Percentiles rank a stretch among this genome's conserved stretches.
phyloP scores from a whole-genome alignment of 2,888 invertebrate species.

The Conus canariensis region DNA sequence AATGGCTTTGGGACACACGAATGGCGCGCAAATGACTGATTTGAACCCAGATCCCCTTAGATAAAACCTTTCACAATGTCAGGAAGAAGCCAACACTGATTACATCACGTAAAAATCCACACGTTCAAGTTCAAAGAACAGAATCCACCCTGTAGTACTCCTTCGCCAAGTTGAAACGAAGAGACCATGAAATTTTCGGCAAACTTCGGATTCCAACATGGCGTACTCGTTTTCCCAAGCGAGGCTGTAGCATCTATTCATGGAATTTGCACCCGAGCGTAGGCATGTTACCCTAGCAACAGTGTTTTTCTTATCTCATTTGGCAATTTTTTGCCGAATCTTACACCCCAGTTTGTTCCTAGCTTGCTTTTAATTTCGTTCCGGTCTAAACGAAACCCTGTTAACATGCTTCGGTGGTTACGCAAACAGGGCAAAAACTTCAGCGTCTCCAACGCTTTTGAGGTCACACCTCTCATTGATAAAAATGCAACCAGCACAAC shows the following conservation, averaged over 20 bases:
- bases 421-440: background rate
- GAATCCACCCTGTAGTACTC: conserved; percentile 35
- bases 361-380: background rate
- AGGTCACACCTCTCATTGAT: conserved; percentile 7
- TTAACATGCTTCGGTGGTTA: background rate
- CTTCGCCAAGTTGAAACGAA: conserved; percentile 43
- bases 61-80: conserved; percentile 22
- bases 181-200: conserved; percentile 47
- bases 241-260: conserved; percentile 46
- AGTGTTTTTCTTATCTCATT: conserved; percentile 37
- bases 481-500: background rate
- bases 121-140: conserved; percentile 12
- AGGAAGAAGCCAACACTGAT: conserved; percentile 25
- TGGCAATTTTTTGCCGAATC: conserved; percentile 21
- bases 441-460: background rate
- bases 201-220: conserved; percentile 54
- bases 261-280: conserved; percentile 47
- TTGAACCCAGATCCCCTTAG: conserved; percentile 45
- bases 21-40: conserved; percentile 53
- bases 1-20: conserved; percentile 46
- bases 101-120: conserved; percentile 37
- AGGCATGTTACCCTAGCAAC: conserved; percentile 49
- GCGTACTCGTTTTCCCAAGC: conserved; percentile 47
- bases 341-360: background rate
- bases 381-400: background rate